Percentiles rank a stretch among this genome's conserved stretches.
Conservation (phyloP, 2,797 vertebrate species). For the Jordanella pulchra region DNA sequence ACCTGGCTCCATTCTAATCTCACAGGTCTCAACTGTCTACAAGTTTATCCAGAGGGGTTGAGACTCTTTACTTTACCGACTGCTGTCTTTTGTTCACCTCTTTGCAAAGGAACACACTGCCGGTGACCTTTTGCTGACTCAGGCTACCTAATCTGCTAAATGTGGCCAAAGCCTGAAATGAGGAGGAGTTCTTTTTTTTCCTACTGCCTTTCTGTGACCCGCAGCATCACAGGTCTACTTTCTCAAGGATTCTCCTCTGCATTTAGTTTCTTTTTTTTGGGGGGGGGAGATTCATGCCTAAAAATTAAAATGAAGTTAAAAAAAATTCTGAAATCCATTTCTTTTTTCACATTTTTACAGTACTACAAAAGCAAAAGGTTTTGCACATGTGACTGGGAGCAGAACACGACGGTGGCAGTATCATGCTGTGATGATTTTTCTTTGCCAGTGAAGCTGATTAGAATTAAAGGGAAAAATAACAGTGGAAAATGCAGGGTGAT, state of each 20-base stretch:
- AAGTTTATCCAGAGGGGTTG: conserved; percentile 73
- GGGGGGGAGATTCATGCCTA: conserved; percentile 17
- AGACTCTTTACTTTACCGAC: conserved; percentile 47
- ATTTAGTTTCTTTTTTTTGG: too few relatives aligned
- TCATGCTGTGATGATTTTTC: neutral
- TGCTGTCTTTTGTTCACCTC: conserved; percentile 55
- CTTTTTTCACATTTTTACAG: neutral
- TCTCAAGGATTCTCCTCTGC: conserved; percentile 30
- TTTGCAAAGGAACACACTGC: conserved; percentile 50
- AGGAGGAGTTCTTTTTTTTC: conserved; percentile 63
- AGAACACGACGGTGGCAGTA: neutral
- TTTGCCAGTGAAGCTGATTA: neutral
- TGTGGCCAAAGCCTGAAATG: conserved; percentile 74
- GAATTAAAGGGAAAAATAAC: neutral
- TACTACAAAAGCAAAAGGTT: neutral
- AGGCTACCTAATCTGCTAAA: conserved; percentile 70
- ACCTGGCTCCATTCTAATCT: conserved; percentile 75
- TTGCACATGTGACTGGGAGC: neutral
- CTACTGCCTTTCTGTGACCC: conserved; percentile 48
- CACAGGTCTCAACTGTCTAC: conserved; percentile 75
- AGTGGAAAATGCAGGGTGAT: neutral
- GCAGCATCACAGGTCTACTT: conserved; percentile 48
- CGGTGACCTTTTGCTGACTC: conserved; percentile 71
- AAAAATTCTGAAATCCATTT: neutral
- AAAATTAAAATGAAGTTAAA: conserved; percentile 30